Evolutionary conservation across 2,888 invertebrate species (phyloP).

Genomic region (Hypena proboscidalis): DNA sequence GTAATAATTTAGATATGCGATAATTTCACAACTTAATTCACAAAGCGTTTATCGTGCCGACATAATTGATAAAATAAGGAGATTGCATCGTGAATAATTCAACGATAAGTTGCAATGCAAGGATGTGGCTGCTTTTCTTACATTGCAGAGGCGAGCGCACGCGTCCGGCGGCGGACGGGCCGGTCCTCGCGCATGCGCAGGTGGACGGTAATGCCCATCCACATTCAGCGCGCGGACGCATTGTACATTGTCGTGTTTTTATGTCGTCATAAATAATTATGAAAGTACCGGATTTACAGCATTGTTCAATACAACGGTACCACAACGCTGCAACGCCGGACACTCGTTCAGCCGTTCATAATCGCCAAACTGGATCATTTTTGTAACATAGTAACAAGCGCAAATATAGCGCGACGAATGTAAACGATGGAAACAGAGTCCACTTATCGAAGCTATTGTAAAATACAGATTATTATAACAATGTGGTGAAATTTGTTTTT

Average conservation of each 20-base stretch:
- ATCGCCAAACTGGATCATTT: constrained; percentile 19
- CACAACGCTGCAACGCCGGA: constrained; percentile 21
- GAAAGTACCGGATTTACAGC: constrained; percentile 43
- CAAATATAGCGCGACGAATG: constrained; percentile 7
- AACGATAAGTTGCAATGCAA: constrained; percentile 41
- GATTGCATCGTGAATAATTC: constrained; percentile 51
- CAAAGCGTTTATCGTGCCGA: constrained; percentile 21
- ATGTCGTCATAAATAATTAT: constrained; percentile 40
- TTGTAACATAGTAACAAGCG: constrained; percentile 12
- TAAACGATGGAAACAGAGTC: constrained; percentile 6
- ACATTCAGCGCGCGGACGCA: constrained; percentile 46
- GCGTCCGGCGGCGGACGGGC: constrained; percentile 54
- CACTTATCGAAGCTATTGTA: neutral
- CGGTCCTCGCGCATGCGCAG: constrained; percentile 44
- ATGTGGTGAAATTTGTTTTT: constrained; percentile 29
- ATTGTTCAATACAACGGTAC: constrained; percentile 40
- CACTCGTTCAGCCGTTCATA: constrained; percentile 14
- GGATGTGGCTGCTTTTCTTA: constrained; percentile 40
- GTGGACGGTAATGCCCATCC: constrained; percentile 38
- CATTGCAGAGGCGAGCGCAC: constrained; percentile 50
- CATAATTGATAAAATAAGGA: constrained; percentile 44
- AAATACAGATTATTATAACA: constrained; percentile 18
- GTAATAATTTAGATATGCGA: constrained; percentile 4
- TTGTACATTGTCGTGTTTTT: constrained; percentile 48
- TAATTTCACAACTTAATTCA: constrained; percentile 23